Base-by-base conservation (phyloP, 1,140 invertebrate genomes). In the Platyscapa corneri region DNA sequence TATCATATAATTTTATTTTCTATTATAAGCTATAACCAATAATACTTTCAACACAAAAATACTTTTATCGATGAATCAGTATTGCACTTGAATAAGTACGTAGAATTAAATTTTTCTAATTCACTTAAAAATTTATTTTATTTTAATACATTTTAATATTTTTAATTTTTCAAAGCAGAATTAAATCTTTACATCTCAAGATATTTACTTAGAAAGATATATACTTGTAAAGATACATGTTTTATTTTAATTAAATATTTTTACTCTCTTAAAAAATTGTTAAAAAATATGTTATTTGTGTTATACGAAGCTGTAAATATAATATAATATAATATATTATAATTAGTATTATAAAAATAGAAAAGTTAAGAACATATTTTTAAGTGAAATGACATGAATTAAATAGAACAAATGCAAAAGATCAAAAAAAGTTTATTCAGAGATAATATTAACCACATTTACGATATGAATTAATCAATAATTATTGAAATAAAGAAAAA, bases 341-440 rank as follows among this genome's bases (percentile, higher is more conserved):
- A n/a, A n/a, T n/a, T n/a, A n/a, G n/a, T n/a, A n/a, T n/a, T n/a
- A n/a, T n/a, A n/a, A n/a, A n/a, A n/a, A 46, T 46, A 46, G 2
- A 53, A 53, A 53, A 53, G 2, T 18, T 18, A 53, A 10, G 18
- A 53, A 16, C 16, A 18, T 53, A 53, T 53, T 53, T 46, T 53
- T 18, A 53, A 53, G 49, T 53, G 16, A 53, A 53, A 53, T 10
- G 5, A 53, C 16, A 60, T 27, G 27, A 60, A 60, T 60, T 70
- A 39, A 37, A 37, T 30, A 49, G 42, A 12, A 72, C 27, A n/a
- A n/a, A n/a, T 16, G 37, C 20, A 27, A 27, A 34, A 8, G 34
- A 32, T 72, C 23, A 83, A 60, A 86, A 77, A n/a, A n/a, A n/a
- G n/a, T n/a, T 77, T 23, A 78, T 14, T 23, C n/a, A 86, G 27